Percentiles rank a stretch among this genome's conserved stretches.
These are phyloP conservation scores for Carduelis carduelis DNA, from an alignment of 2,797 vertebrate species.

Conservation along the genomic window DNA sequence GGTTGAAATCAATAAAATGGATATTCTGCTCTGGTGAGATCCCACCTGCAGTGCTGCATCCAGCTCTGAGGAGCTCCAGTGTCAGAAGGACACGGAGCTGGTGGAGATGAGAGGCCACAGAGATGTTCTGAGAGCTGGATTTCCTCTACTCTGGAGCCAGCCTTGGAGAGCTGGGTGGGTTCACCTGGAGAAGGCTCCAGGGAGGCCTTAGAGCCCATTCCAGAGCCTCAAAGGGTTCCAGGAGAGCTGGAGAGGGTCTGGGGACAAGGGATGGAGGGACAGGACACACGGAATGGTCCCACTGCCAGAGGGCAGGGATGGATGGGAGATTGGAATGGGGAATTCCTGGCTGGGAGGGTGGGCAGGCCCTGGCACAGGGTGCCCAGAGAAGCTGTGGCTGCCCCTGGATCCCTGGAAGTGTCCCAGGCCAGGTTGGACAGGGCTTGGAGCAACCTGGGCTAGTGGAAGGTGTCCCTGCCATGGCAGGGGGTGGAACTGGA, in stretches of 20 bases:
- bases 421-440: fast-evolving
- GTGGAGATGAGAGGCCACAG: background rate
- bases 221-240: fast-evolving
- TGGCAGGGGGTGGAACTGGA: fast-evolving
- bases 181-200: background rate
- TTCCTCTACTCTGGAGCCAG: background rate
- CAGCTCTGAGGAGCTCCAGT: fast-evolving
- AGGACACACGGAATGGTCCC: fast-evolving
- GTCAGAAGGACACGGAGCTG: background rate
- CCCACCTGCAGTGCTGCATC: background rate
- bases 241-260: background rate
- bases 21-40: background rate
- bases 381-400: background rate
- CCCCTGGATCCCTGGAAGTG: background rate
- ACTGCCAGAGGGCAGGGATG: fast-evolving
- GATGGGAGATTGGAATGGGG: fast-evolving
- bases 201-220: fast-evolving
- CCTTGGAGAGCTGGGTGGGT: no score
- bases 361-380: fast-evolving
- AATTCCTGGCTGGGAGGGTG: fast-evolving
- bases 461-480: background rate
- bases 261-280: fast-evolving
- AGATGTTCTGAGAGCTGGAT: background rate
- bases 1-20: background rate
- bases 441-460: fast-evolving